Conservation (phyloP, 2,797 vertebrate genomes). For the Malurus leucopterus region DNA sequence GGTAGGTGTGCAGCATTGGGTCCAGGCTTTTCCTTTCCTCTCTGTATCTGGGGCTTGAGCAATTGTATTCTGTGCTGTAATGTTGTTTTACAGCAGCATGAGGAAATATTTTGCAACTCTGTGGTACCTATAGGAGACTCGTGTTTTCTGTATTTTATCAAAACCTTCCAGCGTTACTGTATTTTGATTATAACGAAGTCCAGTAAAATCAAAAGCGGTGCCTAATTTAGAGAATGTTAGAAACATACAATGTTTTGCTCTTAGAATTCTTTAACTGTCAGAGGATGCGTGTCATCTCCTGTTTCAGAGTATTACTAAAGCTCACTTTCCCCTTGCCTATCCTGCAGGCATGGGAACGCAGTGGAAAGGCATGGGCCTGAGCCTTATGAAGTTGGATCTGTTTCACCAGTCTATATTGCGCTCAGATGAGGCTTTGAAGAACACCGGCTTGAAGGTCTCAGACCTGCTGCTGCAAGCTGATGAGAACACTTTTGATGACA, state of each 20-base stretch:
- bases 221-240: not conserved
- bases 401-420: slow-evolving; percentile 87
- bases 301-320: not conserved
- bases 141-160: not conserved
- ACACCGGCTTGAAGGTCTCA: slow-evolving; percentile 85
- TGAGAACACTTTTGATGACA: slow-evolving; percentile 87
- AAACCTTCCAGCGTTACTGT: not conserved
- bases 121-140: not conserved
- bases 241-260: not conserved
- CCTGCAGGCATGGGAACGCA: slow-evolving; percentile 92
- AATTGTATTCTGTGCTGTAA: not conserved
- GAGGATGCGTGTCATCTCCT: not conserved
- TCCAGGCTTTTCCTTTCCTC: not conserved
- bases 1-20: slow-evolving; percentile 70
- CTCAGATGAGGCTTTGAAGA: slow-evolving; percentile 82
- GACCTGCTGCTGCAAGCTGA: slow-evolving; percentile 81
- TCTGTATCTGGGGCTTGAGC: not conserved
- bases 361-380: slow-evolving; percentile 92
- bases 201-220: not conserved
- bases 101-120: not conserved
- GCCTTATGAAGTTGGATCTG: slow-evolving; percentile 86
- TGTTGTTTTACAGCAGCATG: not conserved
- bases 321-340: not conserved
- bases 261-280: not conserved
- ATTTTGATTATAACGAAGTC: not conserved